Conservation (phyloP, 1,140 invertebrate species). For the Zophobas atratus region DNA sequence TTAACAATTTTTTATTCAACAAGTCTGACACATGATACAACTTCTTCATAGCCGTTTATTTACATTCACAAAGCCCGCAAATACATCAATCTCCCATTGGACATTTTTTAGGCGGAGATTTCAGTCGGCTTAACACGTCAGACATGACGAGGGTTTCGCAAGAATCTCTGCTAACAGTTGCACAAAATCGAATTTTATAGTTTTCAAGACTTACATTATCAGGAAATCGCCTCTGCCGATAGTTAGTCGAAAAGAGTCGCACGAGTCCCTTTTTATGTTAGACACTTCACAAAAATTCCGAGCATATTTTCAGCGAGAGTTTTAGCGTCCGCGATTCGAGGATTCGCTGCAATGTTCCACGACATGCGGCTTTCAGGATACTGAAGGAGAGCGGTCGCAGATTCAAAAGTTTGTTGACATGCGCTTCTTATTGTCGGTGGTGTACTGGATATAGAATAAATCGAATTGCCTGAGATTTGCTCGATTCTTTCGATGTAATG, state of each 20-base stretch:
- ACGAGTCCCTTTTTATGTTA: conserved; percentile 13
- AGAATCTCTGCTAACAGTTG: no score
- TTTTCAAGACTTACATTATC: no score
- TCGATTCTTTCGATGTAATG: neutral
- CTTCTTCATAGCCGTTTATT: conserved; percentile 3
- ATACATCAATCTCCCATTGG: neutral
- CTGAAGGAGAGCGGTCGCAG: conserved; percentile 33
- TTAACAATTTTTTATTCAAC: conserved; percentile 18
- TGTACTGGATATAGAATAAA: conserved; percentile 1
- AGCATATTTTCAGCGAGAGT: conserved; percentile 1
- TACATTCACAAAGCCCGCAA: neutral
- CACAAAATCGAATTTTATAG: no score
- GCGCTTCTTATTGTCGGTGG: conserved; percentile 29
- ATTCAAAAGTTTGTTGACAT: conserved; percentile 48
- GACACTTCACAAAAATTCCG: conserved; percentile 7
- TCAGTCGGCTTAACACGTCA: neutral
- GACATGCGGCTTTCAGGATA: conserved; percentile 37
- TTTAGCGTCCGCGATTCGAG: neutral
- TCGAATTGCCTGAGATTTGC: conserved; percentile 9
- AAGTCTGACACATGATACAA: conserved; percentile 15
- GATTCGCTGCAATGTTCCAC: conserved; percentile 22
- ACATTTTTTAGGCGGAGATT: neutral
- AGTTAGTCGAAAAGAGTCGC: no score
- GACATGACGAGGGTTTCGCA: neutral
- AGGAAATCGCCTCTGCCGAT: no score